Conservation (phyloP, 2,113 vertebrate genomes). For the Electrona antarctica region DNA sequence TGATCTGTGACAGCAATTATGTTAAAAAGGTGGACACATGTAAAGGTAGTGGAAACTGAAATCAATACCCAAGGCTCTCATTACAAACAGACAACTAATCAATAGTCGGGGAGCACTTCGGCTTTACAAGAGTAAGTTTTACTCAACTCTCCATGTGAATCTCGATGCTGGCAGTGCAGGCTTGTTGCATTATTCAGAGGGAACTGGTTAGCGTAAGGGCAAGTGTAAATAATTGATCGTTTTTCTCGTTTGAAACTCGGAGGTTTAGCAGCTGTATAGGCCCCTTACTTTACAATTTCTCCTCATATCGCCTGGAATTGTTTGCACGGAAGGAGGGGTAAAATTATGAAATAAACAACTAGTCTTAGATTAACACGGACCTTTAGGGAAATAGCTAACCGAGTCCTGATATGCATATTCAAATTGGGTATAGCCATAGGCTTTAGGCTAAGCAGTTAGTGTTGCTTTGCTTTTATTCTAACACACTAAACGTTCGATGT, state of each 20-base stretch:
- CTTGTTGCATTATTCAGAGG: slow-evolving; percentile 72
- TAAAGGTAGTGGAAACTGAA: slow-evolving; percentile 78
- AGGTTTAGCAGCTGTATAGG: slow-evolving; percentile 39
- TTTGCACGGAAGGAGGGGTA: slow-evolving; percentile 55
- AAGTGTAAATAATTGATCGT: slow-evolving; percentile 68
- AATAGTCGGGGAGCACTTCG: slow-evolving; percentile 64
- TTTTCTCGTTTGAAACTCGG: slow-evolving; percentile 46
- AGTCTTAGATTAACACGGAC: slow-evolving; percentile 38
- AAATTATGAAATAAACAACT: slow-evolving; percentile 39
- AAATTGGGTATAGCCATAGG: slow-evolving; percentile 35
- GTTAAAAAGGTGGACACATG: slow-evolving; percentile 80
- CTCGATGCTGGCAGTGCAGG: slow-evolving; percentile 50
- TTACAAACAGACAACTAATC: slow-evolving; percentile 77
- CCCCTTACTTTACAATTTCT: slow-evolving; percentile 12
- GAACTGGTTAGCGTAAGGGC: slow-evolving; percentile 60
- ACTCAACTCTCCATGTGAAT: slow-evolving; percentile 74
- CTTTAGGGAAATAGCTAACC: slow-evolving; percentile 55
- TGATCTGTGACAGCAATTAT: slow-evolving; percentile 78
- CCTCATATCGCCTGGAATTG: slow-evolving; percentile 8
- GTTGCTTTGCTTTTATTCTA: neutral
- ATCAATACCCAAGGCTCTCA: slow-evolving; percentile 77
- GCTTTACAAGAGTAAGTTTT: slow-evolving; percentile 71
- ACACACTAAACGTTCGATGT: no score
- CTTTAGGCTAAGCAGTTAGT: slow-evolving; percentile 5
- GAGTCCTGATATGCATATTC: slow-evolving; percentile 53